Base-by-base conservation (phyloP, 2,888 invertebrate genomes). In the Alviniconcha strummeri region DNA sequence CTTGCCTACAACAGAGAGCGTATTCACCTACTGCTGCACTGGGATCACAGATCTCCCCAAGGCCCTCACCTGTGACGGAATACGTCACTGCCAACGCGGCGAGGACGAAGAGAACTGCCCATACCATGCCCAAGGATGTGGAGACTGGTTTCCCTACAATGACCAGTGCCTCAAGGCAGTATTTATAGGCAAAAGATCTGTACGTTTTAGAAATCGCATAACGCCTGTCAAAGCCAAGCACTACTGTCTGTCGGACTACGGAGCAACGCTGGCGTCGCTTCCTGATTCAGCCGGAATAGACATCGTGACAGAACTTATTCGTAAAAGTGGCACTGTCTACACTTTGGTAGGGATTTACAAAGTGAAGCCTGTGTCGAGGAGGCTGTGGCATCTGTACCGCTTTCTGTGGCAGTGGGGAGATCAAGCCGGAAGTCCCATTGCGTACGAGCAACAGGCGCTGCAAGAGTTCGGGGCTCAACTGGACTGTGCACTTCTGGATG, bases 401-500 rank as follows among this genome's bases (percentile, higher is more conserved):
- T 69, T 69, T 69, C n/a, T 69, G 69, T 69, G 69, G 69, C 69
- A 69, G 69, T 80, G 17, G 60, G 60, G 19, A n/a, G 17, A 7
- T 36, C 57, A 19, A 36, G 36, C 36, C 36, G 57, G 80, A 19
- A n/a, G 19, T 67, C 60, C 54, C 57, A 67, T 54, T 13, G 80
- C 19, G 19, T 52, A 57, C 54, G 57, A 82, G 36, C 76, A 82
- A 15, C 60, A 67, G 19, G 13, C 8, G 4, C 52, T 76, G 36
- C 82, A 82, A 56, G 67, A 69, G 15, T 11, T 4, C 11, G 82
- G 82, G n/a, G 19, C 56, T 9, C 17, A 17, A 4, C 11, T 76
- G 67, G 82, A 55, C 55, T 82, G 82, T 64, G 82, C 82, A 8
- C 9, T 67, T 67, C 69, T 82, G 36, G 69, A 52, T 1, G 56